Conservation (phyloP, 2,888 invertebrate genomes). For the Brenthis daphne region DNA sequence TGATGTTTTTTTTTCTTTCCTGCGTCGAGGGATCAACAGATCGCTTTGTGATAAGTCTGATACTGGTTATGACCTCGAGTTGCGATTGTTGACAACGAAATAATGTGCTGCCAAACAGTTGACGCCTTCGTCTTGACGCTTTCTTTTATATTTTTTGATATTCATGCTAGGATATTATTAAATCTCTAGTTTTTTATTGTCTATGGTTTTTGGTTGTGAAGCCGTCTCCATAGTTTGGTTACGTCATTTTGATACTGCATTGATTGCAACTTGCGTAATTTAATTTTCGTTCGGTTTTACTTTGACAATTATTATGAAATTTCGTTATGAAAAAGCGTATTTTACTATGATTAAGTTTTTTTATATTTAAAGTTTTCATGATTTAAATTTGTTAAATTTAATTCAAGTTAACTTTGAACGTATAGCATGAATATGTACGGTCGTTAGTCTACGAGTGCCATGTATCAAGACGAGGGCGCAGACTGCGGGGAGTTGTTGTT, state of each 20-base stretch:
- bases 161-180: slow-evolving; percentile 23
- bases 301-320: too few species aligned
- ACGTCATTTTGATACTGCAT: not conserved
- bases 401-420: not conserved
- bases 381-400: too few species aligned
- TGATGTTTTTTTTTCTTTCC: slow-evolving; percentile 62
- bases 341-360: too few species aligned
- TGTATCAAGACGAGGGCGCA: slow-evolving; percentile 54
- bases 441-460: slow-evolving; percentile 56
- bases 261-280: too few species aligned
- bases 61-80: slow-evolving; percentile 54
- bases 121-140: slow-evolving; percentile 49
- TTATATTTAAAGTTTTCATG: too few species aligned
- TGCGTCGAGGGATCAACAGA: slow-evolving; percentile 72
- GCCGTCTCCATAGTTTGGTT: not conserved
- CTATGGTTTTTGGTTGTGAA: not conserved
- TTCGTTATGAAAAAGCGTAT: too few species aligned
- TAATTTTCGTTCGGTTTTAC: too few species aligned
- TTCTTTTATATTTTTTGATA: slow-evolving; percentile 13
- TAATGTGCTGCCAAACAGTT: slow-evolving; percentile 51
- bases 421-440: slow-evolving; percentile 16
- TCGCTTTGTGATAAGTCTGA: slow-evolving; percentile 67
- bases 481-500: slow-evolving; percentile 67
- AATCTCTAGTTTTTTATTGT: not conserved
- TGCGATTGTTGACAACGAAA: slow-evolving; percentile 73